Evolutionary conservation across 37 sponge, comb jelly and placozoan genomes (phyloP).

Genomic region (Halichondria panicea): DNA sequence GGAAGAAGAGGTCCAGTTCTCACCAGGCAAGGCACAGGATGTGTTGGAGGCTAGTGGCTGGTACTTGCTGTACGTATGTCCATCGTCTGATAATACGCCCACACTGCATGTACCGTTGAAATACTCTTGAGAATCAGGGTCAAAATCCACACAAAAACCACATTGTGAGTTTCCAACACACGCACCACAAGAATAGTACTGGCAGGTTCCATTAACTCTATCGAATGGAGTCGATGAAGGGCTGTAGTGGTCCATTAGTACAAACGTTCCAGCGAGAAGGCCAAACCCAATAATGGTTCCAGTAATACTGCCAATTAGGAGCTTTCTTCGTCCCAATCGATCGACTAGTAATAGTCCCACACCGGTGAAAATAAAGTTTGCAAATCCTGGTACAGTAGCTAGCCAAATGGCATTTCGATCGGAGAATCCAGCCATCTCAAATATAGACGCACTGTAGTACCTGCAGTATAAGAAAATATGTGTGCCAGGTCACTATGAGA

Average conservation of each 20-base stretch:
- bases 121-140: not conserved
- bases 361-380: slow-evolving; percentile 83
- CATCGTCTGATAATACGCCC: not conserved
- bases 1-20: not conserved
- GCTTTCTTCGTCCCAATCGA: slow-evolving; percentile 80
- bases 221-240: slow-evolving; percentile 7
- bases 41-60: not conserved
- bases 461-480: slow-evolving; percentile 13
- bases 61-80: slow-evolving; percentile 9
- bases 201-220: slow-evolving; percentile 18
- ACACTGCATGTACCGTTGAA: slow-evolving; percentile 60
- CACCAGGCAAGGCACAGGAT: slow-evolving; percentile 2
- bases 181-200: slow-evolving; percentile 44
- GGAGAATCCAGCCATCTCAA: slow-evolving; percentile 86
- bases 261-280: slow-evolving; percentile 55
- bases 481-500: not conserved
- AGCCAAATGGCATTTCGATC: slow-evolving; percentile 82
- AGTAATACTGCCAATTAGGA: slow-evolving; percentile 66
- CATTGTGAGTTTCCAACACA: slow-evolving; percentile 81
- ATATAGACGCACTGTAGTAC: slow-evolving; percentile 94
- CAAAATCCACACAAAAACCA: slow-evolving; percentile 72
- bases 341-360: slow-evolving; percentile 82
- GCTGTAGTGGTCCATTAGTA: slow-evolving; percentile 26
- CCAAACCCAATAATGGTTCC: slow-evolving; percentile 65
- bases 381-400: slow-evolving; percentile 72